Conservation (phyloP, 2,888 invertebrate species). For the Drosophila gaucha region DNA sequence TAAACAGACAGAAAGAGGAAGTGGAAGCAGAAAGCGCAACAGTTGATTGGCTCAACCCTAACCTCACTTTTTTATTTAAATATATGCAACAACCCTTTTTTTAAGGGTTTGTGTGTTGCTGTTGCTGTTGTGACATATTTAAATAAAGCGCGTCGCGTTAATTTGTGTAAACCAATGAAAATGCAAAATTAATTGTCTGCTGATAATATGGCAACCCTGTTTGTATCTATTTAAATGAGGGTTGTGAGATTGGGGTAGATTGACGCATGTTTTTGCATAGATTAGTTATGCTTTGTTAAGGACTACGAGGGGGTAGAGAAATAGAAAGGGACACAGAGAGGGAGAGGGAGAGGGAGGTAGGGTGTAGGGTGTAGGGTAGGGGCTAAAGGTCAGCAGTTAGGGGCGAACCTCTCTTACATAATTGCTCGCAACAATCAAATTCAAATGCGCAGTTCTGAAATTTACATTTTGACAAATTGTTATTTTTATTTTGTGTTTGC, state of each 20-base stretch:
- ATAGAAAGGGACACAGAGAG: no score
- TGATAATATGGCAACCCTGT: slow-evolving; percentile 58
- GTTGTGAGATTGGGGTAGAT: slow-evolving; percentile 47
- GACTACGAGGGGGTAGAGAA: not conserved
- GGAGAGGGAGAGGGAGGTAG: not conserved
- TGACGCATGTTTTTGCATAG: slow-evolving; percentile 77
- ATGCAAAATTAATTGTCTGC: slow-evolving; percentile 71
- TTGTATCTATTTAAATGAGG: slow-evolving; percentile 30
- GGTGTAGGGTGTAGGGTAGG: slow-evolving; percentile 4
- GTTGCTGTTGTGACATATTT: slow-evolving; percentile 58
- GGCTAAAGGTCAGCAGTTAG: slow-evolving; percentile 36
- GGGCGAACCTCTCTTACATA: slow-evolving; percentile 54
- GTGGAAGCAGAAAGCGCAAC: slow-evolving; percentile 50
- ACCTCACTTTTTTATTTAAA: not conserved
- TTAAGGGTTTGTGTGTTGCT: slow-evolving; percentile 25
- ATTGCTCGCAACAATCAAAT: slow-evolving; percentile 64
- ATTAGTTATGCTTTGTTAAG: slow-evolving; percentile 70
- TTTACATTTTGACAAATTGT: slow-evolving; percentile 79
- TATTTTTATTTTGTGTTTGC: slow-evolving; percentile 50
- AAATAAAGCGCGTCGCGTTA: slow-evolving; percentile 56
- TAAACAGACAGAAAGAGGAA: slow-evolving; percentile 42
- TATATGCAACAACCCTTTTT: slow-evolving; percentile 48
- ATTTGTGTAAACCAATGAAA: slow-evolving; percentile 78
- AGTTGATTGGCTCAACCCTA: slow-evolving; percentile 56
- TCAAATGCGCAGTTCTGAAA: slow-evolving; percentile 70